These are phyloP conservation scores for Ephialtes manifestator DNA, from an alignment of 2,888 invertebrate species.

Conservation along the genomic window DNA sequence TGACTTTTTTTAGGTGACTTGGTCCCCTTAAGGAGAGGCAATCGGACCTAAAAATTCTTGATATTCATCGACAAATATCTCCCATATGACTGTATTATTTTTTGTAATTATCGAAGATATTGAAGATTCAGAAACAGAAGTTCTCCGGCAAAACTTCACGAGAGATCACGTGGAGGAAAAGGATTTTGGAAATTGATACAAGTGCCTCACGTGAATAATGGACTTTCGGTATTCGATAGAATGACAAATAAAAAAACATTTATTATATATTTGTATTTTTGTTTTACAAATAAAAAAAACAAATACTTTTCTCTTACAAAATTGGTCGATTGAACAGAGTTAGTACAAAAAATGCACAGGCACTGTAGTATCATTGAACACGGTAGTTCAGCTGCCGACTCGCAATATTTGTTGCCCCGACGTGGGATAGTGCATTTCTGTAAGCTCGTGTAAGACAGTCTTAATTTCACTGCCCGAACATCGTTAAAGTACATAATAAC, in stretches of 20 bases:
- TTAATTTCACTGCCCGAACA: background rate
- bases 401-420: background rate
- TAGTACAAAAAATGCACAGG: conserved; percentile 23
- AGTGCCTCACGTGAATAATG: background rate
- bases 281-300: conserved; percentile 18
- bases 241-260: background rate
- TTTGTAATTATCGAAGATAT: too few relatives aligned
- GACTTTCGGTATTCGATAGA: background rate
- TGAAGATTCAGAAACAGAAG: too few relatives aligned
- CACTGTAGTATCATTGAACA: conserved; percentile 38
- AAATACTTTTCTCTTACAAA: conserved; percentile 34
- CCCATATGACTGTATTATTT: too few relatives aligned
- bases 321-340: conserved; percentile 30
- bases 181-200: too few relatives aligned
- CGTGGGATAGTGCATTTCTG: conserved; percentile 7
- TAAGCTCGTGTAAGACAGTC: background rate
- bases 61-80: too few relatives aligned
- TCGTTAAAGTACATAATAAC: conserved; percentile 8
- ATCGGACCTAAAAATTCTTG: background rate
- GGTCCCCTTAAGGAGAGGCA: too few relatives aligned
- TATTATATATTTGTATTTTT: conserved; percentile 11
- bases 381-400: conserved; percentile 4
- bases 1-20: too few relatives aligned
- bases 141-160: too few relatives aligned
- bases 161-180: too few relatives aligned